Evolutionary conservation across 2,113 vertebrate genomes (phyloP).

Genomic region (Suncus etruscus): DNA sequence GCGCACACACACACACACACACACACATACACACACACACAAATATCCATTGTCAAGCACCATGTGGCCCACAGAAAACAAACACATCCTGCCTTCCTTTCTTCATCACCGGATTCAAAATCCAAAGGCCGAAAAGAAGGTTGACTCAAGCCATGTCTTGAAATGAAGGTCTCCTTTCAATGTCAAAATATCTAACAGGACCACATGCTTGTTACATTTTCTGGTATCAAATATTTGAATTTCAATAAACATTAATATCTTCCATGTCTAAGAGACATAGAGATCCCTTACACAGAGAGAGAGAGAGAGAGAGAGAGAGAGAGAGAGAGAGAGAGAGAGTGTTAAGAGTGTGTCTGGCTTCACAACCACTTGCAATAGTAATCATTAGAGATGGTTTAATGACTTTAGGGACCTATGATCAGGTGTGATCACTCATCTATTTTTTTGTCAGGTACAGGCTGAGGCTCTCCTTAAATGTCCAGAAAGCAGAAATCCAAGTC

Average conservation of each 20-base stretch:
- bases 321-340: no score
- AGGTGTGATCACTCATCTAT: background rate
- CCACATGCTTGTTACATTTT: background rate
- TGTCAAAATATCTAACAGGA: constrained; percentile 9
- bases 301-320: no score
- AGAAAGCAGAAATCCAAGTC: background rate
- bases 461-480: constrained; percentile 18
- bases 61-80: background rate
- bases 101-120: background rate
- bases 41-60: background rate
- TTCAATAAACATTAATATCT: background rate
- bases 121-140: background rate
- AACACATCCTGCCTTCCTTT: background rate
- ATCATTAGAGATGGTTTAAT: background rate
- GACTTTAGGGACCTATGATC: background rate
- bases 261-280: background rate
- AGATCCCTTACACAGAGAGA: constrained; percentile 40
- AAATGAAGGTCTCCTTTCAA: constrained; percentile 10
- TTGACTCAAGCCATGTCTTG: background rate
- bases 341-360: background rate
- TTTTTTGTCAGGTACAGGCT: background rate
- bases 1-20: no score
- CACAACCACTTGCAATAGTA: background rate
- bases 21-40: no score
- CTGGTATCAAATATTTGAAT: background rate